Evolutionary conservation across 1,140 invertebrate genomes (phyloP).

Genomic region (Drosophila nigromelanica): DNA sequence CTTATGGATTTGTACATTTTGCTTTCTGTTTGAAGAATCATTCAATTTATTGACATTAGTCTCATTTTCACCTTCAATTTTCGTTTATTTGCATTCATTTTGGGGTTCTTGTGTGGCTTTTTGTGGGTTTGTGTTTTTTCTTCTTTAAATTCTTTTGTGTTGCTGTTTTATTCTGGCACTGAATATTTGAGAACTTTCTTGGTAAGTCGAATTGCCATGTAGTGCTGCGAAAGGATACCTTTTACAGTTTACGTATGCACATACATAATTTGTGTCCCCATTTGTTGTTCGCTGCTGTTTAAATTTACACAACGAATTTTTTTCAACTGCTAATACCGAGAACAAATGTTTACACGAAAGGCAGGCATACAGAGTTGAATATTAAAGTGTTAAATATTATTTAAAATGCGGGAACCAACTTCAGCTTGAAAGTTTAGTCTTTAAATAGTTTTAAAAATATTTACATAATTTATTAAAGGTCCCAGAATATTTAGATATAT

Average conservation of each 20-base stretch:
- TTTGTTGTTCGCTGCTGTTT: constrained; percentile 22
- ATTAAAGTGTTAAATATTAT: not conserved
- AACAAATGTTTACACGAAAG: not conserved
- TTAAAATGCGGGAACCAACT: not conserved
- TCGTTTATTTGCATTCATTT: not conserved
- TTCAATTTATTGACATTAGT: constrained; percentile 29
- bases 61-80: constrained; percentile 14
- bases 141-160: not conserved
- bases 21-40: constrained; percentile 3
- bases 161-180: not conserved
- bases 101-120: not conserved
- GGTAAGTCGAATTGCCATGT: not conserved
- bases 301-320: constrained; percentile 39
- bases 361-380: not conserved
- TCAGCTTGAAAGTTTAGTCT: not conserved
- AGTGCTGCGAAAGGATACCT: constrained; percentile 6
- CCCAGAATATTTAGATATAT: not conserved
- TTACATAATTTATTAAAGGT: no score
- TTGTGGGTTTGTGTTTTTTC: not conserved
- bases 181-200: not conserved
- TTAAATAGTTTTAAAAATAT: not conserved
- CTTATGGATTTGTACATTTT: constrained; percentile 14
- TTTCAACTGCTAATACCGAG: constrained; percentile 26
- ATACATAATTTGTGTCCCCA: constrained; percentile 33
- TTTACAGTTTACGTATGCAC: constrained; percentile 16